Evolutionary conservation across 2,113 vertebrate species (phyloP).

Genomic region (Coracopsis vasa): DNA sequence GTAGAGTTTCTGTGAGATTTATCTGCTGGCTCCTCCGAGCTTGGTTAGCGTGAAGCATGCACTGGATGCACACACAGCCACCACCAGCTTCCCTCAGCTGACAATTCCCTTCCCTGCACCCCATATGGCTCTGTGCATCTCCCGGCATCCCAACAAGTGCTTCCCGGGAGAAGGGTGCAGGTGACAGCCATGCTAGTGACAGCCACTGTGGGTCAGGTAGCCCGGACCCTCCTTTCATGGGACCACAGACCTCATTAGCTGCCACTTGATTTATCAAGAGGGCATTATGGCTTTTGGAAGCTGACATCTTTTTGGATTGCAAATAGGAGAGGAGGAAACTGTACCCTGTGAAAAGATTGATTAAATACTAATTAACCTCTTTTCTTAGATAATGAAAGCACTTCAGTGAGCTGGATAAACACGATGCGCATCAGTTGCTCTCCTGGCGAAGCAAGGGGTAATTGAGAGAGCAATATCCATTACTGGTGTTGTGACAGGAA

Average conservation of each 20-base stretch:
- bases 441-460: conserved; percentile 46
- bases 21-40: not conserved
- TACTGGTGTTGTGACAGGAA: conserved; percentile 46
- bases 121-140: conserved; percentile 34
- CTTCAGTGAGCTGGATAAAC: conserved; percentile 63
- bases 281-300: conserved; percentile 50
- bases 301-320: conserved; percentile 64
- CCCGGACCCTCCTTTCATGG: conserved; percentile 28
- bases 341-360: conserved; percentile 70
- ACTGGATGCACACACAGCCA: not conserved
- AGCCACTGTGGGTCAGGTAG: conserved; percentile 68
- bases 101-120: conserved; percentile 22
- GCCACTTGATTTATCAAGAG: conserved; percentile 75
- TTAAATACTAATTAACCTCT: conserved; percentile 70
- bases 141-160: conserved; percentile 33
- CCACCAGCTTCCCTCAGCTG: not conserved
- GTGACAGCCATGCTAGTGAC: conserved; percentile 67
- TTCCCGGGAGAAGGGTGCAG: conserved; percentile 26
- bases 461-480: conserved; percentile 65
- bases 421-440: conserved; percentile 61
- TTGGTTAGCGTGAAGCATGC: not conserved
- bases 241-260: conserved; percentile 60
- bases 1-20: conserved; percentile 37
- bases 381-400: conserved; percentile 68
- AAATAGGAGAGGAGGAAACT: conserved; percentile 66